Conservation (phyloP, 2,113 vertebrate genomes). For the Sceloporus tristichus region DNA sequence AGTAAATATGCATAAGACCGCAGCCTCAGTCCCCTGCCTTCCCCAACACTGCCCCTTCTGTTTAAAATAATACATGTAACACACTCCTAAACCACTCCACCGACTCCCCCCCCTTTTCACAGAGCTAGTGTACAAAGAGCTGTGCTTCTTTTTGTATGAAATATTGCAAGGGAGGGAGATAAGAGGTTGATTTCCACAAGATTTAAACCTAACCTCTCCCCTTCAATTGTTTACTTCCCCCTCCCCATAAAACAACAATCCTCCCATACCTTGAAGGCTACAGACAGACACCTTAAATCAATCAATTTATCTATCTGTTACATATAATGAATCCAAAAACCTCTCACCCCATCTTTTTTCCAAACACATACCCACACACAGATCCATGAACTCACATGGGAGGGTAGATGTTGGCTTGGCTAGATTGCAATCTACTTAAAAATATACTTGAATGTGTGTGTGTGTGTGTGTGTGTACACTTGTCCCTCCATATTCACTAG, state of each 20-base stretch:
- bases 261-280: neutral
- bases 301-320: neutral
- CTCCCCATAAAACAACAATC: neutral
- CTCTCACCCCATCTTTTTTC: no score
- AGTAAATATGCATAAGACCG: neutral
- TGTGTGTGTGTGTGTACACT: no score
- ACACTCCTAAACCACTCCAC: neutral
- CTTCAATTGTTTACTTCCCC: neutral
- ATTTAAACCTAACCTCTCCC: neutral
- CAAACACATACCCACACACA: neutral
- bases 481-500: no score
- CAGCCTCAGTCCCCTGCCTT: neutral
- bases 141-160: neutral
- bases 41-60: constrained; percentile 39
- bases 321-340: no score
- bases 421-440: neutral
- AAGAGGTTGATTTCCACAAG: neutral
- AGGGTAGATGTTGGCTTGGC: neutral
- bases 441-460: neutral
- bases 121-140: neutral
- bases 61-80: constrained; percentile 44
- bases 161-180: no score
- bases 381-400: neutral
- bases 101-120: no score
- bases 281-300: neutral